Evolutionary conservation across 2,888 invertebrate species (phyloP).

Genomic region (Phytoseiulus persimilis): DNA sequence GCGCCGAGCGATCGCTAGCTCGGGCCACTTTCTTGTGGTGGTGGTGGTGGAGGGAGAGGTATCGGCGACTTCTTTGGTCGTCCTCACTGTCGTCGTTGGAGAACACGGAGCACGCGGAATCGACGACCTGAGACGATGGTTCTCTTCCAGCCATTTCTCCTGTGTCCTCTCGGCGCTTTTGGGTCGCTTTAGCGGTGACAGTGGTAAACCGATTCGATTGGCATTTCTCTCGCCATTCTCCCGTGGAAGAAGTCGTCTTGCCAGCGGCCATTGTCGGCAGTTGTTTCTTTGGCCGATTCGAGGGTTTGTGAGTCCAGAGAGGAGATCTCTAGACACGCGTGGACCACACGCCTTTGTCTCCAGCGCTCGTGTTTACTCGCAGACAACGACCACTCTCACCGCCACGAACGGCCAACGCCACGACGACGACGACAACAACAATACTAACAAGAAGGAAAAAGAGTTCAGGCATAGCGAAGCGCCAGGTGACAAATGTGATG

Average conservation of each 20-base stretch:
- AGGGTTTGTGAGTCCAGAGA: background rate
- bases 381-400: background rate
- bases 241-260: background rate
- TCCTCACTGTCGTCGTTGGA: background rate
- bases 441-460: background rate
- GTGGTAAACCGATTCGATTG: conserved; percentile 5
- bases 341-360: background rate
- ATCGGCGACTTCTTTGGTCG: background rate
- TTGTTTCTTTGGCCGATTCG: background rate
- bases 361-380: background rate
- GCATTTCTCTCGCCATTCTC: background rate
- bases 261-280: background rate
- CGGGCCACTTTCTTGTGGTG: background rate
- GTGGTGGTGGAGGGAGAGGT: background rate
- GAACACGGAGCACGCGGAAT: background rate
- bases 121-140: background rate
- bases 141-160: background rate
- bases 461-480: background rate
- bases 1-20: background rate
- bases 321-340: background rate
- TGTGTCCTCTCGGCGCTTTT: background rate
- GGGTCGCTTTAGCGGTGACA: background rate
- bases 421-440: background rate
- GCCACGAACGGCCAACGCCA: background rate
- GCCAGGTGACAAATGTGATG: background rate